Evolutionary conservation across 2,888 invertebrate species (phyloP), one percentile per base, ranked within the genome.

Genomic region (Loripinus fragilis): DNA sequence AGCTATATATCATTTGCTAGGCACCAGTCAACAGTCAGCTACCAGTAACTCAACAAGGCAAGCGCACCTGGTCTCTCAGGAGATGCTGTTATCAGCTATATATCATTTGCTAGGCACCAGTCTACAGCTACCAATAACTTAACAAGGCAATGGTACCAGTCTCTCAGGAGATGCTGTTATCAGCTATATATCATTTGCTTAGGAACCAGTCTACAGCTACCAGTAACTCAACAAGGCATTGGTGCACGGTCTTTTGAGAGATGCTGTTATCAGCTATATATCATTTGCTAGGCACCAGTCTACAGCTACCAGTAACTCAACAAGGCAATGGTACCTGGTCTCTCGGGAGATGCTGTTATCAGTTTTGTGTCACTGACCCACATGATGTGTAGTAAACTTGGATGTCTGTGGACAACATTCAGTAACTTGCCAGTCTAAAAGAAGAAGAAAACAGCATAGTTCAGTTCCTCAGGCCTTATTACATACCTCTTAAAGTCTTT

Each of bases 161-260:
- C 87, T 85, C 65, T 91, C 91, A 15, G 92, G 92, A 0, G 93
- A 92, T 17, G 91, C 92, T 42, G 92, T 92, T 65, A 93, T 89
- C 30, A 93, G 86, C 69, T 89, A 90, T 3, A 92, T 92, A 30
- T 92, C 91, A 64, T 84, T 88, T 12, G 91, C 86, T 85, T 87
- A 89, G 42, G 35, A 50, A 55, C n/a, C 42, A 42, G 45, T 30
- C 65, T 42, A 17, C 20, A 10, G 42, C 74, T 80, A 92, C 92
- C 92, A 92, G 85, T 88, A 92, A 78, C 91, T 90, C 41, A 92
- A 80, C 15, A 92, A 85, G 48, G 91, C 88, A 20, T 92, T 80
- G 25, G 90, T 90, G 2, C 92, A 92, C 25, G 91, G 90, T 78
- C 87, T 85, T 55, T 91, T 91, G 15, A 92, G 92, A 0, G 93